Percentiles rank a stretch among this genome's conserved stretches.
Evolutionary conservation across 1,140 invertebrate species (phyloP).

Genomic region (Euglossa dilemma): DNA sequence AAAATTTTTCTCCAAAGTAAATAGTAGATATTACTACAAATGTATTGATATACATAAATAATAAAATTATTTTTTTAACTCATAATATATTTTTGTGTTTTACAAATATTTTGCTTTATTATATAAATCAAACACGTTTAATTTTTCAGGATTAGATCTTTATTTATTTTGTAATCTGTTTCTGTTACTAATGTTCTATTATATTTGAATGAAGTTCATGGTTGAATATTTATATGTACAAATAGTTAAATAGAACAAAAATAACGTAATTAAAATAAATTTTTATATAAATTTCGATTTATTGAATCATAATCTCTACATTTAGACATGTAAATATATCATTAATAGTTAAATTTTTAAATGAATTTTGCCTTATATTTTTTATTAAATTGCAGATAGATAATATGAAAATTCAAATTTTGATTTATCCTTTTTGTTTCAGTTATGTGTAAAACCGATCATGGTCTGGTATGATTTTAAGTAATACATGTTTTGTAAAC

Average conservation of each 20-base stretch:
- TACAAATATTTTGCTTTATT: constrained; percentile 15
- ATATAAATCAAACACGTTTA: neutral
- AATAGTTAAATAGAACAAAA: neutral
- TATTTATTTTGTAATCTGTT: constrained; percentile 3
- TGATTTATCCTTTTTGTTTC: constrained; percentile 44
- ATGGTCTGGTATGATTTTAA: constrained; percentile 22
- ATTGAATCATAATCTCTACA: constrained; percentile 6
- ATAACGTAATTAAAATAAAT: neutral
- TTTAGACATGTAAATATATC: neutral
- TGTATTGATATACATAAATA: constrained; percentile 1
- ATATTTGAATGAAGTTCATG: constrained; percentile 1
- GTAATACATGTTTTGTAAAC: neutral
- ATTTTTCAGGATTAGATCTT: constrained; percentile 27
- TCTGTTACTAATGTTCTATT: constrained; percentile 3
- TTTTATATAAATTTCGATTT: constrained; percentile 8
- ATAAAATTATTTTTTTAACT: constrained; percentile 32
- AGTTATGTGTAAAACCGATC: constrained; percentile 29
- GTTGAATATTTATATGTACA: constrained; percentile 8
- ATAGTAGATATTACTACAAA: neutral
- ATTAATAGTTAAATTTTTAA: constrained; percentile 32
- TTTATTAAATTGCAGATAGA: neutral
- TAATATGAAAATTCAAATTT: constrained; percentile 11
- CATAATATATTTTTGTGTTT: neutral
- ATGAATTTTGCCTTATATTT: neutral
- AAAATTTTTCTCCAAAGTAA: constrained; percentile 6